These are phyloP conservation scores for Hyalella azteca DNA, from an alignment of 2,888 invertebrate species.

Conservation along the genomic window DNA sequence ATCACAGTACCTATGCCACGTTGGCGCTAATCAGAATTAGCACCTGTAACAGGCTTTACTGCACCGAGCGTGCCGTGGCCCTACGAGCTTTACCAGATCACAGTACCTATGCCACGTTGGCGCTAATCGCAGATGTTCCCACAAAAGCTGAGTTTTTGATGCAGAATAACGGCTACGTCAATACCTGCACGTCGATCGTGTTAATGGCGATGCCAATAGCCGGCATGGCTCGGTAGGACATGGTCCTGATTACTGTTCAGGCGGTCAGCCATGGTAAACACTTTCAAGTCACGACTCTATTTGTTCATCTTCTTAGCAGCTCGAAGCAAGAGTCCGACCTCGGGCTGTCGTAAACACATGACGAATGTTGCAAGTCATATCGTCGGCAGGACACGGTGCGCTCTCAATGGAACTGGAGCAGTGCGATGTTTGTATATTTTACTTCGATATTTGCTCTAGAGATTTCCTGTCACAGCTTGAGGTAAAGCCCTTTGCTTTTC, in stretches of 20 bases:
- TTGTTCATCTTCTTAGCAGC: conserved; percentile 32
- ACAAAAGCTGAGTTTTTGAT: not conserved
- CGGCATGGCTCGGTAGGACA: conserved; percentile 7
- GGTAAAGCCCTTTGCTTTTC: not conserved
- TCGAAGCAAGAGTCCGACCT: conserved; percentile 5
- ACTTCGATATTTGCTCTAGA: conserved; percentile 4
- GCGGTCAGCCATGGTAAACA: conserved; percentile 22
- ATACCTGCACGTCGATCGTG: not conserved
- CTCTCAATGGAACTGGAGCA: conserved; percentile 34
- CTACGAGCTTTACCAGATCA: conserved; percentile 16
- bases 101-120: conserved; percentile 15
- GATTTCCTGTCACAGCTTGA: not conserved
- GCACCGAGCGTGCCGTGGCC: conserved; percentile 12
- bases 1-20: conserved; percentile 24
- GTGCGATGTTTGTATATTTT: conserved; percentile 9
- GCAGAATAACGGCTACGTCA: conserved; percentile 1
- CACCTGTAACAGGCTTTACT: conserved; percentile 1
- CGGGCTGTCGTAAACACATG: conserved; percentile 30
- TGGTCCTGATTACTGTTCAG: conserved; percentile 30
- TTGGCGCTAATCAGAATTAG: conserved; percentile 24
- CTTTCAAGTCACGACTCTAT: conserved; percentile 36
- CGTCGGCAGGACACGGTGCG: conserved; percentile 15
- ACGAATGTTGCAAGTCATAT: conserved; percentile 30
- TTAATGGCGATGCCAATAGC: conserved; percentile 31
- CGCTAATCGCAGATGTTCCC: conserved; percentile 29